Conservation (phyloP, 2,113 vertebrate genomes). For the Pavo muticus region DNA sequence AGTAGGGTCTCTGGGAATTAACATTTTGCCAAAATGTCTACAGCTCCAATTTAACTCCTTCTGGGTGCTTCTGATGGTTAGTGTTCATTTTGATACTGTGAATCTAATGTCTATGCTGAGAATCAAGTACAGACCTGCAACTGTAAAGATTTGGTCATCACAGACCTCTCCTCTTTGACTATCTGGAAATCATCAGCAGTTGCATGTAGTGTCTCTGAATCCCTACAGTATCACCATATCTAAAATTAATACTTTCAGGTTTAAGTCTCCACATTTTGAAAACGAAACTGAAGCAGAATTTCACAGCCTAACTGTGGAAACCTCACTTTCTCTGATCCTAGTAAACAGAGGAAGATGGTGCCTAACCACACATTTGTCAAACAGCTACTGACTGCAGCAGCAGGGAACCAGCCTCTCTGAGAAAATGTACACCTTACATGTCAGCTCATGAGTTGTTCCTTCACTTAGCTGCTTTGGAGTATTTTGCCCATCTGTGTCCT, state of each 20-base stretch:
- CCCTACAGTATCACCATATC: neutral
- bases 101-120: neutral
- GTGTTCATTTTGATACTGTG: neutral
- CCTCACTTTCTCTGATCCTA: neutral
- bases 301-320: neutral
- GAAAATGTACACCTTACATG: accelerated
- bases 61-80: neutral
- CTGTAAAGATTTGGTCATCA: neutral
- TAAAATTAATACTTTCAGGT: neutral
- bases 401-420: neutral
- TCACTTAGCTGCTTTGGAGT: neutral
- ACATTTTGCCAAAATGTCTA: neutral
- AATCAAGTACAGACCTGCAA: neutral
- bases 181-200: neutral
- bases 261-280: neutral
- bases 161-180: neutral
- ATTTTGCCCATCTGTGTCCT: neutral
- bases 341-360: neutral
- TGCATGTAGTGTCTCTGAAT: neutral
- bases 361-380: neutral
- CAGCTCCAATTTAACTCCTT: neutral
- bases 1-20: neutral
- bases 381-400: neutral
- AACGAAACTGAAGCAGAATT: neutral
- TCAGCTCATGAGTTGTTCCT: neutral